These are phyloP conservation scores for Aspidiotus rigidus DNA, from an alignment of 2,888 invertebrate species.

Conservation along the genomic window DNA sequence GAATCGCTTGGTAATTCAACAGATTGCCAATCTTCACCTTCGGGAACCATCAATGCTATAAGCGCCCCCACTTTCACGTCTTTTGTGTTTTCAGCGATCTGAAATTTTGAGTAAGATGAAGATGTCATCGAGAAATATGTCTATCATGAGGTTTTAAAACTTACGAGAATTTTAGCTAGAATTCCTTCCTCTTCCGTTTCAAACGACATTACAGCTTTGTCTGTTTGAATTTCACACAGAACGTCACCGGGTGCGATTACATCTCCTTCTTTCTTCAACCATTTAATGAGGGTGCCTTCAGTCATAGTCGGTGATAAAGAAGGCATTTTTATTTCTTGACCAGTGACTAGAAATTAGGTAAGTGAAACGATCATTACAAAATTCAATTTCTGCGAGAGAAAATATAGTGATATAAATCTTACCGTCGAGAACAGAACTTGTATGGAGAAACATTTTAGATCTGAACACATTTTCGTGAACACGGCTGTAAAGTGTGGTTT, in stretches of 20 bases:
- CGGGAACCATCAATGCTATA: slow-evolving; percentile 53
- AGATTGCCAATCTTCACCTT: slow-evolving; percentile 54
- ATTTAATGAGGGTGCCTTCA: slow-evolving; percentile 51
- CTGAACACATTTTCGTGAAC: no score
- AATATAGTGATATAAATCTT: no score
- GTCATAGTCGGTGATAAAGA: slow-evolving; percentile 57
- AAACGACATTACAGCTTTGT: slow-evolving; percentile 54
- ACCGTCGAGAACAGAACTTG: no score
- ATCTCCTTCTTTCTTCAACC: slow-evolving; percentile 52
- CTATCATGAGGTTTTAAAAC: slow-evolving; percentile 17
- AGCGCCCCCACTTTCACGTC: slow-evolving; percentile 48
- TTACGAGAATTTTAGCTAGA: slow-evolving; percentile 54
- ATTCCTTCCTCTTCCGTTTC: slow-evolving; percentile 54
- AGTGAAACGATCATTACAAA: no score
- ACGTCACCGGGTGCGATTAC: slow-evolving; percentile 50
- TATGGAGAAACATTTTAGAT: no score
- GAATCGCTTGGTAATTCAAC: slow-evolving; percentile 42
- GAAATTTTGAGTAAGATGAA: slow-evolving; percentile 21
- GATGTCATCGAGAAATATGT: background rate
- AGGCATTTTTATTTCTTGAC: slow-evolving; percentile 49
- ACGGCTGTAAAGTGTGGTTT: no score
- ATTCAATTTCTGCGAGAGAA: no score
- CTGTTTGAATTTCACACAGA: slow-evolving; percentile 57
- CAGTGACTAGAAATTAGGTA: slow-evolving; percentile 41
- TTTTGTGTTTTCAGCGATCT: slow-evolving; percentile 47